Evolutionary conservation across 2,888 invertebrate genomes (phyloP).

Genomic region (Euphydryas editha): DNA sequence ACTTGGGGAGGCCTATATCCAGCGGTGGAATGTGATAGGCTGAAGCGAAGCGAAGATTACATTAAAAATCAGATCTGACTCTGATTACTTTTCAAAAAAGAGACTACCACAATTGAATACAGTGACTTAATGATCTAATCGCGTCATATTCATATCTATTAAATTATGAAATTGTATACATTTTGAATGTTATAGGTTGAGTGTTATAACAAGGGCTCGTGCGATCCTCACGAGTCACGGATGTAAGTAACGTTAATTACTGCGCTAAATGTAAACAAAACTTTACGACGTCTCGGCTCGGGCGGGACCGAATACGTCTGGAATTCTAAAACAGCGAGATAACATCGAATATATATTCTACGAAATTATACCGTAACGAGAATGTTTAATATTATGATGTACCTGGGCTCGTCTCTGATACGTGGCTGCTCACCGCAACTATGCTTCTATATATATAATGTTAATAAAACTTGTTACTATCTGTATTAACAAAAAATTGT

Average conservation of each 20-base stretch:
- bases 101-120: no score
- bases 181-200: neutral
- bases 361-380: constrained; percentile 2
- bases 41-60: no score
- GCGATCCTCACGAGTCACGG: neutral
- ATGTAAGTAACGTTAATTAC: constrained; percentile 11
- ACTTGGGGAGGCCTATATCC: no score
- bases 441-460: no score
- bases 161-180: no score
- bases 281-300: neutral
- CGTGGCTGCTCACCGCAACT: neutral
- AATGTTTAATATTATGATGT: neutral
- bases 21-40: no score
- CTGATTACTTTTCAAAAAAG: no score
- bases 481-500: no score
- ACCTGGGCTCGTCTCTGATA: neutral
- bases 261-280: constrained; percentile 14
- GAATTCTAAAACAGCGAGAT: neutral
- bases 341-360: constrained; percentile 2
- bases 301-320: neutral
- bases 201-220: neutral
- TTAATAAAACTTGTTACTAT: neutral
- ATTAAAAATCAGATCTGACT: no score
- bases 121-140: no score
- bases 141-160: no score